Base-by-base conservation (phyloP, 1,140 invertebrate genomes). In the Phenacoccus solenopsis region DNA sequence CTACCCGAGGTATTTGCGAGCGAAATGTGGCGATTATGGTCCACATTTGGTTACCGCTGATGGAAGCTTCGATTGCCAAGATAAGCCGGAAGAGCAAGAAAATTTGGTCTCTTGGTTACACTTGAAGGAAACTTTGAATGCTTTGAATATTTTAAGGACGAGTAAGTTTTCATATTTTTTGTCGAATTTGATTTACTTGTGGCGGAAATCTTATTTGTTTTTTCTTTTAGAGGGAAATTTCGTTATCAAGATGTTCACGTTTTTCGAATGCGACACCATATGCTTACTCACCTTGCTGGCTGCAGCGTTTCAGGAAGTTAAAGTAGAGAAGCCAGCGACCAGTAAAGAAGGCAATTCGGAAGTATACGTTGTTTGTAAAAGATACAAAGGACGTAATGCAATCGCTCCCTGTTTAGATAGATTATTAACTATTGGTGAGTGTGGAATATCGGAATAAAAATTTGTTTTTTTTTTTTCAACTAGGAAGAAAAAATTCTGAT, bases 311-410 rank as follows among this genome's bases (percentile, higher is more conserved):
- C 74, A 82, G 22, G 76, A 86, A 74, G 86, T 96, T 0, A 79
- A 84, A 71, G 80, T 93, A 3, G 90, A 87, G 73, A 98, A 98
- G 78, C 95, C 95, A 9, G 87, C 85, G 0, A 93, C 91, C 0
- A 97, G 94, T 56, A 94, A 94, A 77, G 86, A 90, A 76, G 94
- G 94, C 12, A 98, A 98, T 79, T 97, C 94, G 0, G 95, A 98
- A 79, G 84, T 90, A 0, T 98, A 98, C 79, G 80, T 94, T 0
- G 81, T 97, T 12, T 93, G 91, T 77, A 74, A 84, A n/a, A 79
- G 81, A 16, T 94, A 86, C 76, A 80, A 80, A 72, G 68, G 70
- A 21, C 21, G 27, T 0, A n/a, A 49, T 12, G 4, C 21, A 3
- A 38, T 68, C 9, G 30, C 16, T 1, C 64, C 68, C 9, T 71